Conservation (phyloP, 2,113 vertebrate genomes). For the Piprites chloris region DNA sequence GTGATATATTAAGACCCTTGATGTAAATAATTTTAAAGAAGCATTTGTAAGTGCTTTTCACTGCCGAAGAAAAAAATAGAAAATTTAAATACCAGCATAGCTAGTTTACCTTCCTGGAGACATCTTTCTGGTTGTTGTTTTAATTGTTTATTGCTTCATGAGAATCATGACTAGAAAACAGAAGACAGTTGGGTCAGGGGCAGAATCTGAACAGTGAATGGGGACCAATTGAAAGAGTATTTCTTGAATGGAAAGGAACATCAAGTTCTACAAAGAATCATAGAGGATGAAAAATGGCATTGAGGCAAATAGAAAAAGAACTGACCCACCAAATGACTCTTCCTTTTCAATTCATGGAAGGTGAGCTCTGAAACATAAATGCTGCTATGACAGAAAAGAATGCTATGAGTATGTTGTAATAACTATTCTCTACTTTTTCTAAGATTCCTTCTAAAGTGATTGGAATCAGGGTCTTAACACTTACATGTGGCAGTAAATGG, state of each 20-base stretch:
- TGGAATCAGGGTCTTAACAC: neutral
- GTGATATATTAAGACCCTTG: neutral
- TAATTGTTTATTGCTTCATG: neutral
- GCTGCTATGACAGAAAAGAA: neutral
- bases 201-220: neutral
- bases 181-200: neutral
- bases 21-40: conserved; percentile 8
- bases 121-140: neutral
- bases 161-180: neutral
- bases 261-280: neutral
- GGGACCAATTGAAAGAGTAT: neutral
- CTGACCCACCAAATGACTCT: neutral
- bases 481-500: neutral
- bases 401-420: neutral
- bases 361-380: neutral
- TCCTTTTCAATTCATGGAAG: neutral
- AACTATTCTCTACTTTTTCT: neutral
- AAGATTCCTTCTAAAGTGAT: neutral
- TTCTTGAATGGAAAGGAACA: neutral
- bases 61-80: neutral
- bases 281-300: neutral
- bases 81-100: neutral
- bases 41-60: neutral
- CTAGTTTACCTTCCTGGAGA: neutral
- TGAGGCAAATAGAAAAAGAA: neutral